phyloP scores from a whole-genome alignment of 2,113 vertebrate genomes.

The Grus americana region DNA sequence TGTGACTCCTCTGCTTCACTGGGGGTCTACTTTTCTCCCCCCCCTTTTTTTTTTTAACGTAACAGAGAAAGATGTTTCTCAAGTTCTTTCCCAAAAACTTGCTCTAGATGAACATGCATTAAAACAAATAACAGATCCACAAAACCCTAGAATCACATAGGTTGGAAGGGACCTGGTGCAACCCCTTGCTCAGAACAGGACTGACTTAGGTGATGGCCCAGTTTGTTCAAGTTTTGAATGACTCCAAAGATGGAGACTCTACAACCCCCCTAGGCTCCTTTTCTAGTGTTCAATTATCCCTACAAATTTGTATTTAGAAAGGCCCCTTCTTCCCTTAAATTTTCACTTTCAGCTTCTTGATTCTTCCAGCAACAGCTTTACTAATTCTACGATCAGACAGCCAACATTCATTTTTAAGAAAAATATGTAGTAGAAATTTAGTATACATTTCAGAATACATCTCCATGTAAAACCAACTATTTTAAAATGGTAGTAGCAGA shows the following conservation, averaged over 20 bases:
- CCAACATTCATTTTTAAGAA: neutral
- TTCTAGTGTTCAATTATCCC: neutral
- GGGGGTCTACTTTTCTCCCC: rapidly evolving
- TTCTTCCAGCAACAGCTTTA: neutral
- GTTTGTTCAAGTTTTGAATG: neutral
- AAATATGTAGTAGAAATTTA: neutral
- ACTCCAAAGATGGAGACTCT: neutral
- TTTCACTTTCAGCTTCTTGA: neutral
- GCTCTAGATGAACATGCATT: neutral
- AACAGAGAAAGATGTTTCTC: neutral
- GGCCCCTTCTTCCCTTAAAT: neutral
- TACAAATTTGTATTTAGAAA: neutral
- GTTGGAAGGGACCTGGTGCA: neutral
- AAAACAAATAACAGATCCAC: neutral
- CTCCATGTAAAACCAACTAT: neutral
- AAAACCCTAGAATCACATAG: neutral
- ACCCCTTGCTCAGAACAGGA: neutral
- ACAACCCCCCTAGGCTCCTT: neutral
- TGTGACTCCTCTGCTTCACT: neutral
- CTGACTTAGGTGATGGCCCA: neutral
- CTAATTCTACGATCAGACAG: neutral
- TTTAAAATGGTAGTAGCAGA: neutral
- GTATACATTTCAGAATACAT: neutral
- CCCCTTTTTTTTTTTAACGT: neutral
- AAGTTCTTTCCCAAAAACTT: neutral